Evolutionary conservation across 2,113 vertebrate genomes (phyloP), one percentile per base, ranked within the genome.

Genomic region (Oxyura jamaicensis): DNA sequence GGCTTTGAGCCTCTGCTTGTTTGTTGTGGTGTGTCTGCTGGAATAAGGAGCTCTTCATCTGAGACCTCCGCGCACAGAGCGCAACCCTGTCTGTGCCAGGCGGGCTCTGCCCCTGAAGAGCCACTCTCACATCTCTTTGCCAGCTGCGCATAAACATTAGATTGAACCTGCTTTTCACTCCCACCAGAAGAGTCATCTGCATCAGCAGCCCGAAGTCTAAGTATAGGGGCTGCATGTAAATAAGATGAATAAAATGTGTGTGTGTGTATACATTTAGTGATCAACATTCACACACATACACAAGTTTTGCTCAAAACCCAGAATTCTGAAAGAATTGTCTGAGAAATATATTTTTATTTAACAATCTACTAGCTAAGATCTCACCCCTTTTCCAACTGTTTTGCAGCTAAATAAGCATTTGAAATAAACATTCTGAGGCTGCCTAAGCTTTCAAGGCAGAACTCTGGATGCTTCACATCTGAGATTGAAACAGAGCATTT

Each of bases 1-100:
- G 91, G 90, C 94, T 96, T 86, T 90, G 52, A 95, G 88, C 48
- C 35, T 1, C 1, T 67, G 83, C 71, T 44, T 93, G 90, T 87
- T 94, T 96, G 90, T 96, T 90, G 79, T 93, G 75, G 33, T 26
- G 79, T 10, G 13, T 74, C 75, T 95, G 58, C 14, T 91, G 81
- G 81, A 92, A 91, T 21, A 62, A 87, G 86, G 1, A 80, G n/a
- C 71, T 91, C 91, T 89, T 92, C 81, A 62, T 89, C 66, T 41
- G 86, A 94, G 81, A 79, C 84, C 79, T 83, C 85, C 1, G 1
- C 56, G 75, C 59, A 33, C 79, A 68, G 90, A 82, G 31, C 56
- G 28, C 65, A 83, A 94, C 90, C 91, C 86, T 72, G 73, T n/a
- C 29, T 83, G 75, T 74, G 90, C 85, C 76, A 93, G 67, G 63